Evolutionary conservation across 30 jellyfish, hydroid and myxozoan genomes (phyloP).

Genomic region (Euphysa ruthae): DNA sequence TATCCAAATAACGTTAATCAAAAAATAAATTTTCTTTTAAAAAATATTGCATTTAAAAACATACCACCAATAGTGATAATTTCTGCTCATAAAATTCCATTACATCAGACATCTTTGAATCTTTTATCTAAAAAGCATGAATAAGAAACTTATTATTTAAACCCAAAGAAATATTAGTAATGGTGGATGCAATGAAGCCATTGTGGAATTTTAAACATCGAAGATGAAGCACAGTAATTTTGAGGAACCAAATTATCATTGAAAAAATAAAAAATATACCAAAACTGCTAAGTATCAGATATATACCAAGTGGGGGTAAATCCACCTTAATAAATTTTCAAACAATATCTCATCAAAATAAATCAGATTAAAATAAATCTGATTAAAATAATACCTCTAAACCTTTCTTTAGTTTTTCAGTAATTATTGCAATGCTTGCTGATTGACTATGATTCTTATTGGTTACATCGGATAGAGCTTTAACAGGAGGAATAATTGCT

Average conservation of each 20-base stretch:
- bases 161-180: no score
- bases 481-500: constrained; percentile 6
- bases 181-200: no score
- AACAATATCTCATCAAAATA: no score
- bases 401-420: constrained; percentile 30
- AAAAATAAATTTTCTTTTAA: not conserved
- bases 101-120: constrained; percentile 69
- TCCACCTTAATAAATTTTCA: no score
- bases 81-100: constrained; percentile 77
- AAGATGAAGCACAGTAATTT: no score
- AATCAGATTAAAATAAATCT: not conserved
- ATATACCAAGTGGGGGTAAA: no score
- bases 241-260: no score
- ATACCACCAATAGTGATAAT: constrained; percentile 52
- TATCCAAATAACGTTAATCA: no score
- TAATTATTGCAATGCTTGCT: constrained; percentile 11
- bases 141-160: not conserved
- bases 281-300: no score
- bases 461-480: constrained; percentile 18
- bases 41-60: constrained; percentile 2
- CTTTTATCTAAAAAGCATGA: constrained; percentile 51
- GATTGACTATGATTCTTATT: constrained; percentile 4
- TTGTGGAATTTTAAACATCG: no score
- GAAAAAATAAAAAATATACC: no score
- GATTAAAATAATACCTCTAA: constrained; percentile 1